Evolutionary conservation across 2,113 vertebrate species (phyloP).

Genomic region (Nothocercus julius): DNA sequence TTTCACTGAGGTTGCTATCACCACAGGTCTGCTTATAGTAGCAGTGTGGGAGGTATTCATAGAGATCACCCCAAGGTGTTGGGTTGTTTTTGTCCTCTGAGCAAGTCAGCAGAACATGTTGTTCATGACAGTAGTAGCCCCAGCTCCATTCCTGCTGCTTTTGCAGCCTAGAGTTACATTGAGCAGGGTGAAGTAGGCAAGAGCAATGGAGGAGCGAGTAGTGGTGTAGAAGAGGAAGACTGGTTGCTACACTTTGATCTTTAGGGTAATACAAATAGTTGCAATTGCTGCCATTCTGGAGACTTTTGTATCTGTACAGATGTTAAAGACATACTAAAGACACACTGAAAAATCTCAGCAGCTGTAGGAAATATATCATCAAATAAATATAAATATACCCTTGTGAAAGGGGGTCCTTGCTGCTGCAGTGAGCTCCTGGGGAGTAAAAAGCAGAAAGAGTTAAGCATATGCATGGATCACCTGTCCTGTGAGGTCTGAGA

Average conservation of each 20-base stretch:
- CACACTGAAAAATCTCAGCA: background rate
- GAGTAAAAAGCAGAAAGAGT: background rate
- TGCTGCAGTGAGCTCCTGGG: background rate
- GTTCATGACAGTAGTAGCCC: fast-evolving
- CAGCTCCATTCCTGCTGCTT: background rate
- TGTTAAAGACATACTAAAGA: background rate
- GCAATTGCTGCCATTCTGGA: background rate
- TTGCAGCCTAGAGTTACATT: background rate
- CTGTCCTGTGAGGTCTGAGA: background rate
- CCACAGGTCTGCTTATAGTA: background rate
- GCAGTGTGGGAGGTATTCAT: background rate
- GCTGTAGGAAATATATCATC: background rate
- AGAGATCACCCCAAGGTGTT: background rate
- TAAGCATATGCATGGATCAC: background rate
- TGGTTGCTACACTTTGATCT: background rate
- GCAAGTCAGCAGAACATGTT: background rate
- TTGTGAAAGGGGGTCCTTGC: background rate
- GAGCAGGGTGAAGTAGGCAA: background rate
- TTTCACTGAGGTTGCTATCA: background rate
- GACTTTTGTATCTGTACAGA: slow-evolving; percentile 43
- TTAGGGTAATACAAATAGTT: slow-evolving; percentile 1
- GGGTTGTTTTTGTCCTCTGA: background rate
- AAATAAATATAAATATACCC: slow-evolving; percentile 19
- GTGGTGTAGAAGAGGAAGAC: background rate
- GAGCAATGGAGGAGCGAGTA: background rate